Evolutionary conservation across 2,888 invertebrate genomes (phyloP), one percentile per base, ranked within the genome.

Genomic region (Sphaeridia pumilis): DNA sequence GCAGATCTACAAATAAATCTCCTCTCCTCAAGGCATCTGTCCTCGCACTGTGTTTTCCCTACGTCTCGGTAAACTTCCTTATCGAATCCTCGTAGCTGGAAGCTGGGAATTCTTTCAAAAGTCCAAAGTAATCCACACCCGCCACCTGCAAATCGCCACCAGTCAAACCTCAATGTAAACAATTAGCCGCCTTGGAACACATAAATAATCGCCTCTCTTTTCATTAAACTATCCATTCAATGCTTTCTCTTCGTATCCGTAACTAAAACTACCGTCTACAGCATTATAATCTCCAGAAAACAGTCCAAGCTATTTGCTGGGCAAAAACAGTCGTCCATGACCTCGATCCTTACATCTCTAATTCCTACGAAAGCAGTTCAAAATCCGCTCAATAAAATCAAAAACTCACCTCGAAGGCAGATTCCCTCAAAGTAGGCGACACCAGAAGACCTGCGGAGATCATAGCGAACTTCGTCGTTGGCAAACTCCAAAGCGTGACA

Each of bases 1-100:
- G 73, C 75, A 24, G 75, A 74, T 44, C 71, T 69, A 65, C 76
- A 76, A 42, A 70, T 69, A 63, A 75, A 76, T 28, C 70, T 66
- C 45, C 69, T 65, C 65, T 75, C 75, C 46, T 70, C 70, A 38
- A 76, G 66, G 57, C 76, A 76, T 31, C 72, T 66, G 48, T 74
- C 72, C 57, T 73, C 69, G 62, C 76, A 76, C 48, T 72, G 71
- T 3, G 68, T 69, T 61, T 71, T 71, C 46, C 67, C 69, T 50
- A 66, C 63, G 14, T 67, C 67, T 27, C 66, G 59, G 38, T 66
- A 63, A 28, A 67, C 67, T 53, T 67, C 68, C 42, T 66, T 65
- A 36, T 67, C 67, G 56, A 66, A 66, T 38, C 73, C 73, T 41
- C 71, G 69, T 47, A 75, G 67, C 52, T 72, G 70, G 52, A 70